phyloP scores from a whole-genome alignment of 2,797 vertebrate species.

The Liparis tanakae region DNA sequence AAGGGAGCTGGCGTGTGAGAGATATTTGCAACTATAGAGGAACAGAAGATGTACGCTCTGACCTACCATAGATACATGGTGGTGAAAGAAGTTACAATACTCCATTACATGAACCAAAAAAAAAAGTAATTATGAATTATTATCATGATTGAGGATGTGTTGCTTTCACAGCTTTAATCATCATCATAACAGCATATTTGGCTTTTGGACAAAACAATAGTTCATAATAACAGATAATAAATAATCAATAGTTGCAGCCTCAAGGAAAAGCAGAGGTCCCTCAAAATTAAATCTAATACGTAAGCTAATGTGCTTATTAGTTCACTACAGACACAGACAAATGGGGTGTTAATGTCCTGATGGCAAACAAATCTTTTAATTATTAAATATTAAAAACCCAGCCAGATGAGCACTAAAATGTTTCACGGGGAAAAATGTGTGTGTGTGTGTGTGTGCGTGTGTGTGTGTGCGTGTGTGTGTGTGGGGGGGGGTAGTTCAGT shows the following conservation, averaged over 20 bases:
- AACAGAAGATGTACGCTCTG: neutral
- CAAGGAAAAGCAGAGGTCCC: neutral
- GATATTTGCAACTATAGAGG: constrained; percentile 26
- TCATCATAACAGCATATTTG: neutral
- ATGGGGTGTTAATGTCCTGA: constrained; percentile 23
- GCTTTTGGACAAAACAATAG: neutral
- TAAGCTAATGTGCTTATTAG: constrained; percentile 1
- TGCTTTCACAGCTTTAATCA: neutral
- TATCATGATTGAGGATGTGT: neutral
- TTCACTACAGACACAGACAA: neutral
- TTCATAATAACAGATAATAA: neutral
- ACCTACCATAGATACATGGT: neutral
- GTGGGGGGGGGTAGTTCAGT: constrained; percentile 7
- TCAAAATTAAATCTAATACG: neutral
- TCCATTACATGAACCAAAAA: too few relatives aligned
- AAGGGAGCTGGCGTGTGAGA: constrained; percentile 29
- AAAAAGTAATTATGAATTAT: too few relatives aligned
- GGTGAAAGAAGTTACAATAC: neutral
- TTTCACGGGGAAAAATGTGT: constrained; percentile 5
- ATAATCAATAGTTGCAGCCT: neutral
- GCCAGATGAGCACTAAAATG: constrained; percentile 20
- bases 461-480: neutral
- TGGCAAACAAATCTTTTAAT: constrained; percentile 19
- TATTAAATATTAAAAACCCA: constrained; percentile 23
- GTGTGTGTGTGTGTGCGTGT: neutral